Evolutionary conservation across 2,113 vertebrate species (phyloP).

Genomic region (Podarcis raffonei): DNA sequence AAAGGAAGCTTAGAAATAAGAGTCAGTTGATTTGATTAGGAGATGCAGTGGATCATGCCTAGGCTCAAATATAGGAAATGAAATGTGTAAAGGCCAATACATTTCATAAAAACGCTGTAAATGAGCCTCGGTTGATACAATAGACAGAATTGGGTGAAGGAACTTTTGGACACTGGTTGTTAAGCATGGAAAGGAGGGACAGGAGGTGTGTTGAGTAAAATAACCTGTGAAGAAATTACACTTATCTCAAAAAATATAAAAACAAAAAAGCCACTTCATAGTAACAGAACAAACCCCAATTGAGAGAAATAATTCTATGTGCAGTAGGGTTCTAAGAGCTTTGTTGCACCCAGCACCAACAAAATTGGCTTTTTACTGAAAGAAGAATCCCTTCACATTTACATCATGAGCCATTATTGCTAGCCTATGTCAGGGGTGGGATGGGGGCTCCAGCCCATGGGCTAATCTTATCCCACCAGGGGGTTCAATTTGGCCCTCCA

Average conservation of each 20-base stretch:
- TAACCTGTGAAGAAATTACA: not conserved
- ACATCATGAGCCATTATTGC: not conserved
- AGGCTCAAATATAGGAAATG: conserved; percentile 40
- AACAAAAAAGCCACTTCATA: not conserved
- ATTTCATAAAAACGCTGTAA: not conserved
- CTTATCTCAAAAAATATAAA: not conserved
- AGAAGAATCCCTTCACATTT: not conserved
- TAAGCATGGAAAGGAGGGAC: not conserved
- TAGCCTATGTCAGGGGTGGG: too few species aligned
- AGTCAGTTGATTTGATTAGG: conserved; percentile 33
- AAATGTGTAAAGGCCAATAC: conserved; percentile 28
- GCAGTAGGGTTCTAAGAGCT: not conserved
- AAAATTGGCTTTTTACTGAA: not conserved
- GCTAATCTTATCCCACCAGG: too few species aligned
- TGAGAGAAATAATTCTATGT: not conserved
- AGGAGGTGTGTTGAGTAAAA: not conserved
- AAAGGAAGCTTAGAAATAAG: conserved; percentile 32
- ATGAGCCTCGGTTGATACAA: conserved; percentile 13
- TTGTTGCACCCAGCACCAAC: not conserved
- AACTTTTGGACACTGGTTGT: not conserved
- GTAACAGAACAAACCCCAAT: not conserved
- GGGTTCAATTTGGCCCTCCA: too few species aligned
- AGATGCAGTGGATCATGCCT: conserved; percentile 32
- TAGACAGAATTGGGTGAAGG: conserved; percentile 7
- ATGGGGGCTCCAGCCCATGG: too few species aligned